Evolutionary conservation across 1,140 invertebrate species (phyloP).

Genomic region (Tetranychus urticae): DNA sequence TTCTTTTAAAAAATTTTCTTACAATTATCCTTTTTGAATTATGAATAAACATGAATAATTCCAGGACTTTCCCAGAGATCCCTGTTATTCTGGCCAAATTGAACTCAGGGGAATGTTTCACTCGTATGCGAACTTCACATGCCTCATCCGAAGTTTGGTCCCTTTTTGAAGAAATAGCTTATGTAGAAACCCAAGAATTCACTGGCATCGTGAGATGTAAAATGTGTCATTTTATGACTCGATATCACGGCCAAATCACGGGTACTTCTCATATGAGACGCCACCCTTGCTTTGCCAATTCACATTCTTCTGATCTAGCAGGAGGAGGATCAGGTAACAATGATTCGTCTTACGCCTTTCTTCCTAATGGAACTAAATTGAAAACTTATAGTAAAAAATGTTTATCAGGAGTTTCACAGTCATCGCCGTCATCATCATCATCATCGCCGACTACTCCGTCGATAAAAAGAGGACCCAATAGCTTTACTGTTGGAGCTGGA

Average conservation of each 20-base stretch:
- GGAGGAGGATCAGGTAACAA: background rate
- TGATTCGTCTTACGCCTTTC: background rate
- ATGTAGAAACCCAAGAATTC: constrained; percentile 1
- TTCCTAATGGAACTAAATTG: background rate
- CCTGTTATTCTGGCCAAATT: constrained; percentile 3
- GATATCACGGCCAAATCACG: constrained; percentile 9
- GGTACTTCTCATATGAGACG: constrained; percentile 9
- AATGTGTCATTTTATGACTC: constrained; percentile 4
- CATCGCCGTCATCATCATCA: background rate
- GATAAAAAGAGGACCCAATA: too few species aligned
- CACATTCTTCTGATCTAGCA: background rate
- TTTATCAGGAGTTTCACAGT: background rate
- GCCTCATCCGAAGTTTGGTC: constrained; percentile 7
- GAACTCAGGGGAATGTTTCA: constrained; percentile 3
- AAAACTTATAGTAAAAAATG: background rate
- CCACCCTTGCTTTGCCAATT: constrained; percentile 2
- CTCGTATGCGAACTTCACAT: background rate
- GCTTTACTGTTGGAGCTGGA: background rate
- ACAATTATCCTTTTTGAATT: background rate
- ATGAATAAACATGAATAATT: background rate
- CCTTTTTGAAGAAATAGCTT: constrained; percentile 6
- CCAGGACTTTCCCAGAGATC: constrained; percentile 2
- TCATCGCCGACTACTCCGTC: background rate
- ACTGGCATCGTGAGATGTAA: constrained; percentile 8
- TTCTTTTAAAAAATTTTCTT: background rate